A percentile compares a stretch with the other conserved stretches of the same genome.
phyloP scores from a whole-genome alignment of 1,140 invertebrate genomes.

The Reticulitermes speratus region DNA sequence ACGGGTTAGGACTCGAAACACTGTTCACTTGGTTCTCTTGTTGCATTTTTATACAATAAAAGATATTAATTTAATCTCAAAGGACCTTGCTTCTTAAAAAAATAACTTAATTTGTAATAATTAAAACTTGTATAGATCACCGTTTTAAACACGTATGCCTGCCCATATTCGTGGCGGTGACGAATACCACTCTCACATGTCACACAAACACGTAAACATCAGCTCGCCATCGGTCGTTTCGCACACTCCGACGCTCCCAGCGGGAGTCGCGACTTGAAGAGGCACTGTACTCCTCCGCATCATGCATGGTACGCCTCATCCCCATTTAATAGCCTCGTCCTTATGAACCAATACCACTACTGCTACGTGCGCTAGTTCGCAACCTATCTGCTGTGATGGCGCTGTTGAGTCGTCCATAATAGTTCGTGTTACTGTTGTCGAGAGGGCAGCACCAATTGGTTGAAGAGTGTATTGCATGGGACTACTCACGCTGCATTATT shows the following conservation, averaged over 20 bases:
- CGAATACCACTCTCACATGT: neutral
- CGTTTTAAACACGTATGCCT: constrained; percentile 24
- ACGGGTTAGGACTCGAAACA: neutral
- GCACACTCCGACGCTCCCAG: neutral
- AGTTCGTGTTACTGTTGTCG: neutral
- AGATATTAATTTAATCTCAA: no score
- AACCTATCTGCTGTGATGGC: neutral
- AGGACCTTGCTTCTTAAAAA: constrained; percentile 19
- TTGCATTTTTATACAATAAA: constrained; percentile 5
- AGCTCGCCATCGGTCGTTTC: constrained; percentile 4
- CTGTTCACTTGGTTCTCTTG: constrained; percentile 27
- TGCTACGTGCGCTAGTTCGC: neutral
- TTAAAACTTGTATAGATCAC: constrained; percentile 22
- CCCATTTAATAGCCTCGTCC: no score
- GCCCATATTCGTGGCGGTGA: constrained; percentile 29
- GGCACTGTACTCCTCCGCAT: neutral
- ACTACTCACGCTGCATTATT: neutral
- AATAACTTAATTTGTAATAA: constrained; percentile 21
- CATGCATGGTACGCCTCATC: neutral
- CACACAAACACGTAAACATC: neutral
- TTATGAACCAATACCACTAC: no score
- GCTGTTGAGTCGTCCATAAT: neutral
- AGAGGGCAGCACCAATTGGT: neutral
- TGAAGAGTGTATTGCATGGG: neutral
- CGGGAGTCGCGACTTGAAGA: neutral